A percentile compares a stretch with the other conserved stretches of the same genome.
Conservation (phyloP, 2,888 invertebrate genomes). For the Scaptomyza tumidula region DNA sequence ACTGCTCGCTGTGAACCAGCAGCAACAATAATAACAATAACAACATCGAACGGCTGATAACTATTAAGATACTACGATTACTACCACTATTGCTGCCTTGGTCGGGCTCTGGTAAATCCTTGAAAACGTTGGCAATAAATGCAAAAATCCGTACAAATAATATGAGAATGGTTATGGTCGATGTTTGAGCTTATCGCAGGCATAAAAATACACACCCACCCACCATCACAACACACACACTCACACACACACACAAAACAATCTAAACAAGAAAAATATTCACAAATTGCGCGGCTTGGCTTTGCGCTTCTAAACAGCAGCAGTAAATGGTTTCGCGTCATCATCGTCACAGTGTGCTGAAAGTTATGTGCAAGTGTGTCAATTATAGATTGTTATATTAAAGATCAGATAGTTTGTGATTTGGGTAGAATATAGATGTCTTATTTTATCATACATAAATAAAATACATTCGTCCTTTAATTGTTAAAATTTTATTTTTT, state of each 20-base stretch:
- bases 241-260: constrained; percentile 57
- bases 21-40: constrained; percentile 23
- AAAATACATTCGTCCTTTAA: too few relatives aligned
- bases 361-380: background rate
- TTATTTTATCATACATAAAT: too few relatives aligned
- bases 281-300: constrained; percentile 76
- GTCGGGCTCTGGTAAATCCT: constrained; percentile 66
- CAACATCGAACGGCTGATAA: constrained; percentile 70
- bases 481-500: too few relatives aligned
- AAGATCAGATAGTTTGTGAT: too few relatives aligned
- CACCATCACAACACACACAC: constrained; percentile 26
- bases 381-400: background rate
- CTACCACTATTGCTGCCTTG: constrained; percentile 43
- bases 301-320: constrained; percentile 64
- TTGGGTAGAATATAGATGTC: too few relatives aligned
- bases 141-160: constrained; percentile 81
- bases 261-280: constrained; percentile 76
- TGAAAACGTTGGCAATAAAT: constrained; percentile 76
- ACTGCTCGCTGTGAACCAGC: constrained; percentile 31
- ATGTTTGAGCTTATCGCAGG: constrained; percentile 75
- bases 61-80: constrained; percentile 71
- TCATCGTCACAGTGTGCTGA: constrained; percentile 49
- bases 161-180: constrained; percentile 76
- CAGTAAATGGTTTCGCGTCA: constrained; percentile 40
- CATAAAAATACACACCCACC: constrained; percentile 62